Conservation (phyloP, 2,113 vertebrate genomes). For the Neolamprologus hecqui region DNA sequence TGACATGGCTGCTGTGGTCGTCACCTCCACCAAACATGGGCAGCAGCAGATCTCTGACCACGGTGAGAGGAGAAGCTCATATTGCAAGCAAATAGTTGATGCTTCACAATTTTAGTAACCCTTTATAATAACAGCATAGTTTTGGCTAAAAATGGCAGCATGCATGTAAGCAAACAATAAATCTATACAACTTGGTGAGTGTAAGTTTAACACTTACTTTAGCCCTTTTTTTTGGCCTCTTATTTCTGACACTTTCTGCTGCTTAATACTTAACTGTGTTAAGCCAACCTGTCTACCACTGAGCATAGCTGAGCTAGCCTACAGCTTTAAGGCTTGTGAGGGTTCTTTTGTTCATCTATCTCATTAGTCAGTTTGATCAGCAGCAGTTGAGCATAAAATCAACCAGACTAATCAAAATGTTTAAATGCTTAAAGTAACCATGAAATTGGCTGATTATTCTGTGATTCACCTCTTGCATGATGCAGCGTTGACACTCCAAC, state of each 20-base stretch:
- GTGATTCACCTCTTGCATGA: not conserved
- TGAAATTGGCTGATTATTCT: not conserved
- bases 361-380: not conserved
- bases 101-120: not conserved
- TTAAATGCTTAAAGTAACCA: not conserved
- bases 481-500: not conserved
- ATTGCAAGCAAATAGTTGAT: not conserved
- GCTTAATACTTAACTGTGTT: not conserved
- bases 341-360: not conserved
- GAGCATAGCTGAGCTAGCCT: not conserved
- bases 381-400: not conserved
- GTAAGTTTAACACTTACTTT: not conserved
- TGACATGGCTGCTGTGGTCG: conserved; percentile 85
- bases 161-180: not conserved
- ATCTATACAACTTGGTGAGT: not conserved
- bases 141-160: not conserved
- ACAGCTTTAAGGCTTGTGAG: not conserved
- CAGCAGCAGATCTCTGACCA: conserved; percentile 86
- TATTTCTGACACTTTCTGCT: not conserved
- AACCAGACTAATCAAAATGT: not conserved
- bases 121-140: not conserved
- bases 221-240: not conserved
- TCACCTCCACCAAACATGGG: conserved; percentile 87
- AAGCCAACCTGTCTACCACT: not conserved
- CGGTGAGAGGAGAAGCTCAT: conserved; percentile 55